Conservation (phyloP, 2,113 vertebrate species). For the Bettongia penicillata region DNA sequence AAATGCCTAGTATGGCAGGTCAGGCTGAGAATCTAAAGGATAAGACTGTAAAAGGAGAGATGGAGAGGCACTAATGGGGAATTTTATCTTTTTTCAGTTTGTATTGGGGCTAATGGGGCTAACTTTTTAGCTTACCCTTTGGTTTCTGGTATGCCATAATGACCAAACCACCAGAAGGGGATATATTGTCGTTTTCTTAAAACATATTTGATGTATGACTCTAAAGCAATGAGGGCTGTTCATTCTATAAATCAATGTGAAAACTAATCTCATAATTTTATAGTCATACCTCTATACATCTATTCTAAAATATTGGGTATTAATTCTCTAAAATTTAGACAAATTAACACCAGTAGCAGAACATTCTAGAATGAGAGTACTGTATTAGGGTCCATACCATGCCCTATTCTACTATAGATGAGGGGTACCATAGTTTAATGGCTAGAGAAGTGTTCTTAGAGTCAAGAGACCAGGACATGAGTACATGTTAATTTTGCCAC, state of each 20-base stretch:
- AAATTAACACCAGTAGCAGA: neutral
- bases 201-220: neutral
- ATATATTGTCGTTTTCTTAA: neutral
- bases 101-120: too few species aligned
- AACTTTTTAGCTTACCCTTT: neutral
- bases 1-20: neutral
- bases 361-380: neutral
- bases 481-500: neutral
- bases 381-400: neutral
- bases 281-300: neutral
- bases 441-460: neutral
- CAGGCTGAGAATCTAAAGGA: neutral
- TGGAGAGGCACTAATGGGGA: accelerated
- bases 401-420: neutral
- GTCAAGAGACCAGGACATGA: neutral
- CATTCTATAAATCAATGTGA: neutral
- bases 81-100: neutral
- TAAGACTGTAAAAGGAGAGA: accelerated
- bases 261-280: neutral
- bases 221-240: neutral
- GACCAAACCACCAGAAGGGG: neutral
- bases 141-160: neutral
- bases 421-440: neutral
- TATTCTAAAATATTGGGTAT: neutral
- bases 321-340: neutral